Conservation (phyloP, 2,888 invertebrate genomes). For the Octonoba sinensis region DNA sequence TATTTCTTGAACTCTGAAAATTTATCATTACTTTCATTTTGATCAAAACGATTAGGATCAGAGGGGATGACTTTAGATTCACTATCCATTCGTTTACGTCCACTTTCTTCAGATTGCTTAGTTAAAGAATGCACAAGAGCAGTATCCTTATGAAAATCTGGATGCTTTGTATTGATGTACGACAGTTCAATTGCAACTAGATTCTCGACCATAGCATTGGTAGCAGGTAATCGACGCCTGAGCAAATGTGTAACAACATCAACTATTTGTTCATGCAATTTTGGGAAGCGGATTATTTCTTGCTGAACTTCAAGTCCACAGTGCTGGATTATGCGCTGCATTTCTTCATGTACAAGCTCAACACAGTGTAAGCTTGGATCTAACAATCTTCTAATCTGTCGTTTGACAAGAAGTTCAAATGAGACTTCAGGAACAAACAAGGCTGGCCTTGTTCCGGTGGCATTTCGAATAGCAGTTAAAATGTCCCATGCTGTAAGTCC, state of each 20-base stretch:
- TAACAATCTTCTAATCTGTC: slow-evolving; percentile 95
- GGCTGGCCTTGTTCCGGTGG: slow-evolving; percentile 79
- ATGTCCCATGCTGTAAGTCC: slow-evolving; percentile 95
- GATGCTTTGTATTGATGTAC: slow-evolving; percentile 99
- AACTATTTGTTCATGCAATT: slow-evolving; percentile 95
- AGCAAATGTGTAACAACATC: slow-evolving; percentile 97
- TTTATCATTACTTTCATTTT: slow-evolving; percentile 46
- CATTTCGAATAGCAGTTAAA: slow-evolving; percentile 97
- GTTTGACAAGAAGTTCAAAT: slow-evolving; percentile 96
- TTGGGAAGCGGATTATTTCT: slow-evolving; percentile 97
- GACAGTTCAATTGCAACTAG: slow-evolving; percentile 96
- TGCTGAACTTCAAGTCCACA: slow-evolving; percentile 95
- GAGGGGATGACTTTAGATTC: slow-evolving; percentile 6
- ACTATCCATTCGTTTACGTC: slow-evolving; percentile 21
- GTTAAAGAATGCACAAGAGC: slow-evolving; percentile 86
- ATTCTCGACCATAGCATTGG: slow-evolving; percentile 98
- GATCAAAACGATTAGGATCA: slow-evolving; percentile 26
- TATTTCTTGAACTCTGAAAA: slow-evolving; percentile 22
- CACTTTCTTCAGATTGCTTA: slow-evolving; percentile 71
- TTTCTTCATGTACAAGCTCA: slow-evolving; percentile 97
- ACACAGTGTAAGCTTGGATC: slow-evolving; percentile 97
- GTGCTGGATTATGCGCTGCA: slow-evolving; percentile 98
- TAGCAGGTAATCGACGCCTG: slow-evolving; percentile 91
- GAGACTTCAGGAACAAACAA: slow-evolving; percentile 82
- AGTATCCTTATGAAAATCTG: slow-evolving; percentile 98